Evolutionary conservation across 2,113 vertebrate species (phyloP), one percentile per base, ranked within the genome.

Genomic region (Boleophthalmus pectinirostris): DNA sequence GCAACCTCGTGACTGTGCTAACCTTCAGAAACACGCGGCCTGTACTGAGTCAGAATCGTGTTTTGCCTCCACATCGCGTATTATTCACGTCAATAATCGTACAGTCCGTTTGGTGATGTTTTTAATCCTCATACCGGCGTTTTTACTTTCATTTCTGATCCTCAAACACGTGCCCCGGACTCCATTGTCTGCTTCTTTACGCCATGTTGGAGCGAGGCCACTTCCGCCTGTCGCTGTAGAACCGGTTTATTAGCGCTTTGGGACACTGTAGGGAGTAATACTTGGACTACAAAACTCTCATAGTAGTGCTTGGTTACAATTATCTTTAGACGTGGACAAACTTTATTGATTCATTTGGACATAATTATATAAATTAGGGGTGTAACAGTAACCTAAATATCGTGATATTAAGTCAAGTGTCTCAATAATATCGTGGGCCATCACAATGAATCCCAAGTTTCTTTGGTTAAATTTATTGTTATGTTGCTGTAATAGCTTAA

Each of bases 201-300:
- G 93, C 93, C 92, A 93, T 93, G 85, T 94, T 92, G 88, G 79
- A 78, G 73, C 60, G 56, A 20, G 15, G 81, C 82, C 14, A 87
- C 89, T 90, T 90, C 87, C 85, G 85, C 82, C 70, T 46, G 49
- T 65, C 3, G 21, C 60, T 15, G 23, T 20, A n/a, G 56, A 83
- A 79, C 68, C 18, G 10, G 23, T 20, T 29, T 43, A 24, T 24
- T 21, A 1, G 23, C 20, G 51, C 51, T 54, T 54, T 54, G 21
- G 20, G 20, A 6, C 3, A 10, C 1, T 43, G 4, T 29, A 29
- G 29, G 38, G 7, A 9, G 1, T 10, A 10, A 10, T 43, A 43
- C n/a, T n/a, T 11, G 38, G 8, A 43, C 38, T 43, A 43, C 8
- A 43, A 11, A 43, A 38, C 3, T 10, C 7, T 10, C 8, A 8